Evolutionary conservation across 2,797 vertebrate species (phyloP), one percentile per base, ranked within the genome.

Genomic region (Sebastes vulpes): DNA sequence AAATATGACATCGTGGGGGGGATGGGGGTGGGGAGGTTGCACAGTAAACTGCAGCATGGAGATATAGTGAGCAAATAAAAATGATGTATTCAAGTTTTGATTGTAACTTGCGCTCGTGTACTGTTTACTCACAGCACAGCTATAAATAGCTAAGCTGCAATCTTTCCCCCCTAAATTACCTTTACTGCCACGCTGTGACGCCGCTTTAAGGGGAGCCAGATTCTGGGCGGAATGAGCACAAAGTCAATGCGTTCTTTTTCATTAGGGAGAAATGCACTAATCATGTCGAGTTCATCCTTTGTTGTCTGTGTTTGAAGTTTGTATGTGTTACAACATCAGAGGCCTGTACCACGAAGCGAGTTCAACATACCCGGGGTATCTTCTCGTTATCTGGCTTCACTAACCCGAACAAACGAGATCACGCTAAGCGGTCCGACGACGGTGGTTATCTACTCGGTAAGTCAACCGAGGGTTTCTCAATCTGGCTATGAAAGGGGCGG

Each of bases 21-120:
- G 60, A 28, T 14, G 75, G 83, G 88, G 25, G 23, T 23, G 25
- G 4, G 4, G 25, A 78, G 87, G 70, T 79, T 35, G 63, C 50
- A 50, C 73, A 61, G 72, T 74, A 81, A 90, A 81, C 72, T 68
- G 73, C 52, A 21, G 80, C 68, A n/a, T 6, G 48, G 65, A 77
- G 79, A 90, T 82, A 84, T 74, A 92, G 65, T 9, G 52, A 70
- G 75, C 72, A 78, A 77, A 90, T 90, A 91, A 92, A 93, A 86
- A 78, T 90, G 75, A 93, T 87, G 75, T 56, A 90, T 90, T 81
- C 25, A 20, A 74, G 71, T 81, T 88, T 75, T 77, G 88, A 92
- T 84, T 89, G 73, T 82, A 84, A 85, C 56, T 72, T 82, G 63
- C 23, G 14, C 64, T 63, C 48, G 78, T 76, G 64, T 57, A 65